phyloP scores from a whole-genome alignment of 2,797 vertebrate species.

The Dipus sagitta region DNA sequence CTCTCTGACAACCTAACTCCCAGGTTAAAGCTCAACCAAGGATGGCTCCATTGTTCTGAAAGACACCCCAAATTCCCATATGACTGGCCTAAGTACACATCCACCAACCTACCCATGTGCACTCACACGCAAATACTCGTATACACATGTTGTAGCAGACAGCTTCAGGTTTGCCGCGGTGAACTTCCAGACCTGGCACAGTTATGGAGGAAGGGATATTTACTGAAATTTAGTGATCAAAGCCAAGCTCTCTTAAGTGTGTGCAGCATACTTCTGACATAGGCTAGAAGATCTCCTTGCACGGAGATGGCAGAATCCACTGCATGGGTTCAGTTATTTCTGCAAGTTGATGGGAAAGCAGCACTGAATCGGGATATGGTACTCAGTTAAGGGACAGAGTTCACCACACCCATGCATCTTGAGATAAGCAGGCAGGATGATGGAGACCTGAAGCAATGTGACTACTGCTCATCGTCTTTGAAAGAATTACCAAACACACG shows the following conservation, averaged over 20 bases:
- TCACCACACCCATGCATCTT: conserved; percentile 67
- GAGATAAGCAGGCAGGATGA: conserved; percentile 72
- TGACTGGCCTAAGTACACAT: too few species aligned
- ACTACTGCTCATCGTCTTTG: conserved; percentile 75
- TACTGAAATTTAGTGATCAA: not conserved
- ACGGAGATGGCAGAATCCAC: conserved; percentile 29
- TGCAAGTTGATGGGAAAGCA: conserved; percentile 35
- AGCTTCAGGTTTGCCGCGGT: too few species aligned
- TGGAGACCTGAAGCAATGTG: conserved; percentile 62
- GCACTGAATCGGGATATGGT: conserved; percentile 36
- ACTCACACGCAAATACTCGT: too few species aligned
- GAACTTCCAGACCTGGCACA: too few species aligned
- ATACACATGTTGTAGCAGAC: too few species aligned
- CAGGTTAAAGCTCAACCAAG: too few species aligned
- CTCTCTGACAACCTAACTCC: too few species aligned
- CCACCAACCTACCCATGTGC: too few species aligned
- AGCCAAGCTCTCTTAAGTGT: not conserved
- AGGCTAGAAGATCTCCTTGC: not conserved
- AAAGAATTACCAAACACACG: conserved; percentile 78
- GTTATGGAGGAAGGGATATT: too few species aligned
- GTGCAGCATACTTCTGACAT: not conserved
- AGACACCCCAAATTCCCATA: too few species aligned
- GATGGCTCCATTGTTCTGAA: too few species aligned
- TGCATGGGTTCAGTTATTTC: conserved; percentile 52
- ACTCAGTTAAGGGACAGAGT: conserved; percentile 31